These are phyloP conservation scores for Campylorhamphus procurvoides DNA, from an alignment of 2,113 vertebrate genomes.

Conservation along the genomic window DNA sequence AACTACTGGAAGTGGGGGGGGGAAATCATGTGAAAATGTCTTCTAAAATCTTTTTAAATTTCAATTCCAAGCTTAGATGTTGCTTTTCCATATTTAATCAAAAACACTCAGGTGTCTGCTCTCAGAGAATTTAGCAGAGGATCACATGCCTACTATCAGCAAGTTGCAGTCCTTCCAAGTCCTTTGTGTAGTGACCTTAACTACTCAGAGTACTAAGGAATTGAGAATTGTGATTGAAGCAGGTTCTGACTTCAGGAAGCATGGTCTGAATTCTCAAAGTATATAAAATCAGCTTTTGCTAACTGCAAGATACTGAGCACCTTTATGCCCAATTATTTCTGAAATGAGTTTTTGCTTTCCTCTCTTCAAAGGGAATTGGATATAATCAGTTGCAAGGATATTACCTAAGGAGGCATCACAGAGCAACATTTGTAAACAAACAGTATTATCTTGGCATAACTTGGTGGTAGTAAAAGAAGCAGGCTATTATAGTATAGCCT, in stretches of 20 bases:
- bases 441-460: neutral
- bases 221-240: neutral
- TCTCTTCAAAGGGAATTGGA: neutral
- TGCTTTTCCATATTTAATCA: constrained; percentile 61
- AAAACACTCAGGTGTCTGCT: constrained; percentile 18
- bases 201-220: neutral
- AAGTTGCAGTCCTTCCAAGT: constrained; percentile 3
- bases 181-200: constrained; percentile 7
- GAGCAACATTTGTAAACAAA: neutral
- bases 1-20: neutral
- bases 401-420: neutral
- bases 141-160: neutral
- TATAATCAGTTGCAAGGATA: neutral
- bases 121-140: neutral
- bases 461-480: neutral
- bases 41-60: constrained; percentile 20
- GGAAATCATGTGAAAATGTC: neutral
- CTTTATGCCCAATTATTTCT: neutral
- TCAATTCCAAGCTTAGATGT: neutral
- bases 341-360: neutral
- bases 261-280: neutral
- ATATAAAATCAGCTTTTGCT: neutral
- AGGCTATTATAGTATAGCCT: neutral
- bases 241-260: neutral
- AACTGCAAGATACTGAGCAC: neutral